Percentiles rank a stretch among this genome's conserved stretches.
Evolutionary conservation across 37 sponge, comb jelly and placozoan genomes (phyloP).

Genomic region (Petrosia ficiformis): DNA sequence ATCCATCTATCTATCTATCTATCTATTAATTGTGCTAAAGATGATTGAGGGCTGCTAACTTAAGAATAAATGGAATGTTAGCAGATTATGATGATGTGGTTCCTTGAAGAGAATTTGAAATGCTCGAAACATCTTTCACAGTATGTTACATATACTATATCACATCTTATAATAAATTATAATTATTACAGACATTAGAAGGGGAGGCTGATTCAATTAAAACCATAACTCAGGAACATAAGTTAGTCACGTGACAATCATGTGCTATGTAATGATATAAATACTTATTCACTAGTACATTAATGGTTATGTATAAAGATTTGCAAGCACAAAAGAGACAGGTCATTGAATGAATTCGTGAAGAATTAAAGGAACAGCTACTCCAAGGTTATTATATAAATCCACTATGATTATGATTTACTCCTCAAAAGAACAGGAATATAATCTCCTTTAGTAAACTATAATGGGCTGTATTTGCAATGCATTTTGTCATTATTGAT

Average conservation of each 20-base stretch:
- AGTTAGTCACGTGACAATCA: slow-evolving; percentile 12
- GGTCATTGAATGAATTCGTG: slow-evolving; percentile 31
- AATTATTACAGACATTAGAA: slow-evolving; percentile 43
- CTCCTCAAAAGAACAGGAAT: no score
- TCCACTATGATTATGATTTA: no score
- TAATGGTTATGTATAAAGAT: slow-evolving; percentile 60
- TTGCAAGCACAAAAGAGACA: slow-evolving; percentile 46
- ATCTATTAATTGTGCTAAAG: slow-evolving; percentile 65
- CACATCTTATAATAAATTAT: background rate
- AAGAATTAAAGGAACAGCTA: slow-evolving; percentile 75
- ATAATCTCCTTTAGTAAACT: no score
- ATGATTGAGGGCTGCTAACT: slow-evolving; percentile 65
- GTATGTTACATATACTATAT: slow-evolving; percentile 6
- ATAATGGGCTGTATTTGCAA: no score
- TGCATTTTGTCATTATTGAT: no score
- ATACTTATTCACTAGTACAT: slow-evolving; percentile 26
- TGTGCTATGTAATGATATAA: background rate
- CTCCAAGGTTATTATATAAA: slow-evolving; percentile 84
- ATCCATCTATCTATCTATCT: no score
- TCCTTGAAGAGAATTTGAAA: slow-evolving; percentile 87
- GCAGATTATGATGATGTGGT: slow-evolving; percentile 98
- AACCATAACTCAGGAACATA: slow-evolving; percentile 64
- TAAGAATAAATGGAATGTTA: slow-evolving; percentile 66
- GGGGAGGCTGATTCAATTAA: slow-evolving; percentile 57
- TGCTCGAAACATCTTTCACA: slow-evolving; percentile 53